Evolutionary conservation across 2,113 vertebrate species (phyloP), one percentile per base, ranked within the genome.

Genomic region (Proterorhinus semilunaris): DNA sequence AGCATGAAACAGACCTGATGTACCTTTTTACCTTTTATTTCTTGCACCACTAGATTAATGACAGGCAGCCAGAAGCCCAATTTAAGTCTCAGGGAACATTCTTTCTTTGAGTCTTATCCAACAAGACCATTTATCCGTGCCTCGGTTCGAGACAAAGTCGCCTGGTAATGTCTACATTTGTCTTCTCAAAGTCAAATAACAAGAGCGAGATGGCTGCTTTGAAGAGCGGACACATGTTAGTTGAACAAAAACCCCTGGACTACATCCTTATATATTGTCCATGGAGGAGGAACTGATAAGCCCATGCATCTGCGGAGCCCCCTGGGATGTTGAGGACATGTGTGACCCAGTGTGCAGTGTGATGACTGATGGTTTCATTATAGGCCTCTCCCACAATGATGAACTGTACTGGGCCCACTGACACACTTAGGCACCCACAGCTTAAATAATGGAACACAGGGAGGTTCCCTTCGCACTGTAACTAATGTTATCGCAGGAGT

Each of bases 341-440:
- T 48, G 62, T 17, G 62, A 48, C 62, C 58, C 62, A 46, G 62
- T 63, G 16, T 11, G 46, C 10, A 13, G 62, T 21, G 45, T 42
- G 16, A 47, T 63, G 62, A 63, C 46, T 63, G 62, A 63, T 63
- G 62, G 44, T 63, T 63, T 63, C 62, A 63, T 63, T 63, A 63
- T 11, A 27, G 9, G 21, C 62, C 16, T 47, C 44, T 63, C 21
- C 48, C 62, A 63, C 45, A n/a, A 47, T 47, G 58, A 61, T 61
- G 44, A 63, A 48, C 62, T 16, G 11, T 17, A 17, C 62, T 17
- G 5, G 3, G 45, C 44, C 61, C 62, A 48, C 62, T 63, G 46
- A 48, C 62, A 48, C 46, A 63, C 62, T 47, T 44, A 59, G 5
- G 44, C 59, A 63, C 62, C 44, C 4, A 12, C 62, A 63, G 13